Conservation (phyloP, 2,113 vertebrate species). For the Platichthys stellatus region DNA sequence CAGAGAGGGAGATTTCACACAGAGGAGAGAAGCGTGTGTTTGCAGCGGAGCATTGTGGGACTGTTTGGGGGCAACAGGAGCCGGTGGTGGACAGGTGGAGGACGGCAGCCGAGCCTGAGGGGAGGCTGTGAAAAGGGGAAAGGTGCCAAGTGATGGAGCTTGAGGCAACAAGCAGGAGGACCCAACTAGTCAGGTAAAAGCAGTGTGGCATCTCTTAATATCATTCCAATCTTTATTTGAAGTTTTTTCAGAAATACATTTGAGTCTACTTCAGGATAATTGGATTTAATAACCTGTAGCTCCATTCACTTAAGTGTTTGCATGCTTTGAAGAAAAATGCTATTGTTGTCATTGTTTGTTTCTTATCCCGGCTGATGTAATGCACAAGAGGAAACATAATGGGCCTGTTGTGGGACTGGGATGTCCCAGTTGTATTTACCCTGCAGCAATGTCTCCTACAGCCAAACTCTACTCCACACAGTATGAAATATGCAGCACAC, state of each 20-base stretch:
- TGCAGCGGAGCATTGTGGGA: constrained; percentile 6
- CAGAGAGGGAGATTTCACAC: constrained; percentile 42
- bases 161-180: constrained; percentile 52
- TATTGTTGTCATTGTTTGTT: constrained; percentile 1
- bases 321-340: no score
- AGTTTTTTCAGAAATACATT: neutral
- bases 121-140: constrained; percentile 64
- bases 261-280: no score
- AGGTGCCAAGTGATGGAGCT: constrained; percentile 71
- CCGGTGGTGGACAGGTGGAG: constrained; percentile 32
- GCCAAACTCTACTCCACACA: neutral
- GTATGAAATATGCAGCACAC: neutral
- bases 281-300: no score
- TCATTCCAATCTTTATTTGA: neutral
- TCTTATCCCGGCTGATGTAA: constrained; percentile 13
- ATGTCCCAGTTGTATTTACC: constrained; percentile 3
- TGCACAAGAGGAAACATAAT: neutral
- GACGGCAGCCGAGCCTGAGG: constrained; percentile 47
- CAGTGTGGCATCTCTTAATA: constrained; percentile 28
- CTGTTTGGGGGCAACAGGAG: constrained; percentile 51
- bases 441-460: neutral
- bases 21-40: neutral
- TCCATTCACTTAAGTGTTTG: no score
- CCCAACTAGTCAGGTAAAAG: constrained; percentile 71
- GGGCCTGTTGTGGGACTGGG: neutral